Evolutionary conservation across 92 coral and sea anemone species (phyloP).

Genomic region (Parazoanthus swiftii): DNA sequence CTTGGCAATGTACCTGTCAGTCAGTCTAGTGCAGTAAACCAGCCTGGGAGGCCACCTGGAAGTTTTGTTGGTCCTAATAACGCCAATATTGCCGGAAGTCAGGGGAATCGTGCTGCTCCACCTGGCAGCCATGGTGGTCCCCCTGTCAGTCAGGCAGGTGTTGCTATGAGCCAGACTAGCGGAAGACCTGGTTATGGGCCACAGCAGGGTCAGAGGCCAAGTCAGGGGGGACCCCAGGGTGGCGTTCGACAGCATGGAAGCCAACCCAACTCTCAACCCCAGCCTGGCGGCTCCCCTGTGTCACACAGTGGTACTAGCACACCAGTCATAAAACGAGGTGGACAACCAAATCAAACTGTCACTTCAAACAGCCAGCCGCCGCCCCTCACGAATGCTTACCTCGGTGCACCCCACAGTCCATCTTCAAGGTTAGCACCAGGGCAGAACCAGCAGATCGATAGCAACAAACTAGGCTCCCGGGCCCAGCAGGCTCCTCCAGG

Average conservation of each 20-base stretch:
- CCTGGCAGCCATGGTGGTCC: constrained; percentile 29
- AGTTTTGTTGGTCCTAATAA: constrained; percentile 9
- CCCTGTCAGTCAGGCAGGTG: constrained; percentile 32
- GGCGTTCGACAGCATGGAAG: constrained; percentile 24
- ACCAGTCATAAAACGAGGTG: constrained; percentile 38
- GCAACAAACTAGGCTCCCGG: constrained; percentile 7
- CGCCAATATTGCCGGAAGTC: constrained; percentile 15
- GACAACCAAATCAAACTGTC: background rate
- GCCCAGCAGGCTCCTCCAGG: constrained; percentile 7
- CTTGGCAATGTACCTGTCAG: constrained; percentile 36
- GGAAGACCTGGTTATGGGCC: constrained; percentile 13
- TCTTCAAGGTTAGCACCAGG: background rate
- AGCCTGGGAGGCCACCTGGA: constrained; percentile 34
- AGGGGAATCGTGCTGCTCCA: constrained; percentile 1
- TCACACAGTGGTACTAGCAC: constrained; percentile 26
- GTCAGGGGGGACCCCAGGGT: constrained; percentile 23
- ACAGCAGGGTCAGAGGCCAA: constrained; percentile 25
- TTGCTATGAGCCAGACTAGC: constrained; percentile 15
- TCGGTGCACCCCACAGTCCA: constrained; percentile 40
- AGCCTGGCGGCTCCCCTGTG: constrained; percentile 19
- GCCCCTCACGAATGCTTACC: constrained; percentile 21
- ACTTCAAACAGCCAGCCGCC: constrained; percentile 3
- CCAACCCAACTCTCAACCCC: constrained; percentile 1
- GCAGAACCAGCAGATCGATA: constrained; percentile 6
- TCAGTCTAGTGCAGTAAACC: constrained; percentile 7